A percentile compares a stretch with the other conserved stretches of the same genome.
phyloP scores from a whole-genome alignment of 2,888 invertebrate species.

The Gymnosoma rotundatum region DNA sequence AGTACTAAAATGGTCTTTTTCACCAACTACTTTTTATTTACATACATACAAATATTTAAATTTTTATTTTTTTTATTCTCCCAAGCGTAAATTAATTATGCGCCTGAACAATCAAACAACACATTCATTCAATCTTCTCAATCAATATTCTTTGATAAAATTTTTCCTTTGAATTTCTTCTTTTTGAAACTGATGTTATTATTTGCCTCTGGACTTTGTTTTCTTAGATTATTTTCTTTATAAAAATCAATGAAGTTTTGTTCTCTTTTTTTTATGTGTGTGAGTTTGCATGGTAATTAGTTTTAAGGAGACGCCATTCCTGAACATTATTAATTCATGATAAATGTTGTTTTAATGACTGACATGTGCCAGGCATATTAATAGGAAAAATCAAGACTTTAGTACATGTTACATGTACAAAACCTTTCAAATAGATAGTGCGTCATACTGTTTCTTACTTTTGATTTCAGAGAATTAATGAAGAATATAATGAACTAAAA shows the following conservation, averaged over 20 bases:
- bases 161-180: slow-evolving; percentile 8
- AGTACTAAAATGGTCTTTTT: no score
- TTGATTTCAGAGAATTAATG: background rate
- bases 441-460: background rate
- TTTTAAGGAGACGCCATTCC: slow-evolving; percentile 54
- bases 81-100: background rate
- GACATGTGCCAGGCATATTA: slow-evolving; percentile 60
- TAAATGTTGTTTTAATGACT: slow-evolving; percentile 64
- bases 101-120: background rate
- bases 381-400: slow-evolving; percentile 15
- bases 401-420: background rate
- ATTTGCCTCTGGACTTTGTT: slow-evolving; percentile 11
- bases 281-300: slow-evolving; percentile 52
- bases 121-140: background rate
- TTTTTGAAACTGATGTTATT: background rate
- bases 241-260: slow-evolving; percentile 39
- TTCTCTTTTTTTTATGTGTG: background rate
- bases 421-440: background rate
- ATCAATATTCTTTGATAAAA: background rate
- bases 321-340: slow-evolving; percentile 51
- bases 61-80: no score
- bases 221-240: background rate
- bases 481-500: slow-evolving; percentile 21
- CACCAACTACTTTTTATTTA: no score
- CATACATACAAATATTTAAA: no score